phyloP scores from a whole-genome alignment of 2,113 vertebrate species.

The Pyxicephalus adspersus region DNA sequence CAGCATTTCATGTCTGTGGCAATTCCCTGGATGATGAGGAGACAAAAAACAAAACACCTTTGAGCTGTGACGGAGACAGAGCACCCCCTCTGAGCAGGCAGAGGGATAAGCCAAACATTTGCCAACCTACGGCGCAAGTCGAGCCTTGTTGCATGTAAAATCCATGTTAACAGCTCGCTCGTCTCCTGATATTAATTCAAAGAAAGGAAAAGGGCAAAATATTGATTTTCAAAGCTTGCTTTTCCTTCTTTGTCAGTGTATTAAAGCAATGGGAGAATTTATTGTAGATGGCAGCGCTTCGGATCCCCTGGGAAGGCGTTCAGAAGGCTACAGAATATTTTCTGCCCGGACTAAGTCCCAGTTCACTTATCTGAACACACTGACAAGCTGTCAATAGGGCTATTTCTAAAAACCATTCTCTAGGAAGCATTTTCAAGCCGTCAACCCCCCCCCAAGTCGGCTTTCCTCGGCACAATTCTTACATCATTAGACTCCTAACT shows the following conservation, averaged over 20 bases:
- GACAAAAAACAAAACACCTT: constrained; percentile 8
- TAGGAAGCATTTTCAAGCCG: background rate
- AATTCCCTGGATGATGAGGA: constrained; percentile 5
- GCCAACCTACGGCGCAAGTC: background rate
- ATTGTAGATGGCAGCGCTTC: background rate
- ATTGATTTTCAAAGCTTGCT: constrained; percentile 27
- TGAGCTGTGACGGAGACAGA: background rate
- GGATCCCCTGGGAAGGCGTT: constrained; percentile 12
- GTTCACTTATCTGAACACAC: constrained; percentile 29
- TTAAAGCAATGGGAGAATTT: background rate
- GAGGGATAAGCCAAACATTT: background rate
- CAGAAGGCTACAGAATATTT: background rate
- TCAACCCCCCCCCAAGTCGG: background rate
- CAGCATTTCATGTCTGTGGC: background rate
- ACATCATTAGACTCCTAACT: constrained; percentile 36
- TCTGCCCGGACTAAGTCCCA: constrained; percentile 2
- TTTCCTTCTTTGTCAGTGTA: background rate
- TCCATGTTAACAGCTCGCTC: background rate
- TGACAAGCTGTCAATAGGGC: constrained; percentile 16
- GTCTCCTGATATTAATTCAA: background rate
- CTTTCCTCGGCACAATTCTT: constrained; percentile 2
- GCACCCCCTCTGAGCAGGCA: no score
- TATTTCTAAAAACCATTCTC: background rate
- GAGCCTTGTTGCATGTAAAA: constrained; percentile 6
- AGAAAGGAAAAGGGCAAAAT: background rate